Evolutionary conservation across 1,140 invertebrate species (phyloP).

Genomic region (Adelges cooleyi): DNA sequence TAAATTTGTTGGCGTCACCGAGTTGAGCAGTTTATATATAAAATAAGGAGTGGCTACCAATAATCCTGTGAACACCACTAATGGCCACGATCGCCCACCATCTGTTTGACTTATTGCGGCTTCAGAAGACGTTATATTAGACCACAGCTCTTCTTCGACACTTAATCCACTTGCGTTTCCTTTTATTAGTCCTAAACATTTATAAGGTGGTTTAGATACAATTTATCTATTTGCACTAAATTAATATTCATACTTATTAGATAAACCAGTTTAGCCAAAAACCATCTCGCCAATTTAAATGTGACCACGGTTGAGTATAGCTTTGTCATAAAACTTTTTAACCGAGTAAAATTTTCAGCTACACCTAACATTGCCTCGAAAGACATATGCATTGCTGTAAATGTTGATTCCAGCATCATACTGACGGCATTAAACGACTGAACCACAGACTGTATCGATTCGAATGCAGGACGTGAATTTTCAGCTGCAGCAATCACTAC

Average conservation of each 20-base stretch:
- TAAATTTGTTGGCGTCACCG: constrained; percentile 39
- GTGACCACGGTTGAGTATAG: constrained; percentile 75
- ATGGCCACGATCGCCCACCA: constrained; percentile 57
- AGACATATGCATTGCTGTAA: constrained; percentile 85
- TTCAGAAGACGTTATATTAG: constrained; percentile 3
- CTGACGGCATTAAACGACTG: constrained; percentile 83
- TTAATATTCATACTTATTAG: constrained; percentile 48
- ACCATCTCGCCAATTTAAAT: constrained; percentile 63
- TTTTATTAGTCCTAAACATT: not conserved
- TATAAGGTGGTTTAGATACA: not conserved
- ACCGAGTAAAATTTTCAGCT: constrained; percentile 79
- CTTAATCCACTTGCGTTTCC: not conserved
- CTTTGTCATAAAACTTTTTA: constrained; percentile 68
- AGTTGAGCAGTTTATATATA: constrained; percentile 70
- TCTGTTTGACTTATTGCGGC: constrained; percentile 39
- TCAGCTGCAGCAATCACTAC: constrained; percentile 82
- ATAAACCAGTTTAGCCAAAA: constrained; percentile 60
- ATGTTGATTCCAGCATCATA: constrained; percentile 94
- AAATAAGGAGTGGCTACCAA: constrained; percentile 83
- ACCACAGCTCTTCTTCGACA: not conserved
- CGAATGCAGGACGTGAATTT: constrained; percentile 78
- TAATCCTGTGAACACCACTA: constrained; percentile 70
- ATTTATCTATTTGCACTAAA: too few relatives aligned
- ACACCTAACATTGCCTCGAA: constrained; percentile 90
- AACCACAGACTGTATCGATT: constrained; percentile 86